Evolutionary conservation across 2,888 invertebrate genomes (phyloP), one percentile per base, ranked within the genome.

Genomic region (Choreutis nemorana): DNA sequence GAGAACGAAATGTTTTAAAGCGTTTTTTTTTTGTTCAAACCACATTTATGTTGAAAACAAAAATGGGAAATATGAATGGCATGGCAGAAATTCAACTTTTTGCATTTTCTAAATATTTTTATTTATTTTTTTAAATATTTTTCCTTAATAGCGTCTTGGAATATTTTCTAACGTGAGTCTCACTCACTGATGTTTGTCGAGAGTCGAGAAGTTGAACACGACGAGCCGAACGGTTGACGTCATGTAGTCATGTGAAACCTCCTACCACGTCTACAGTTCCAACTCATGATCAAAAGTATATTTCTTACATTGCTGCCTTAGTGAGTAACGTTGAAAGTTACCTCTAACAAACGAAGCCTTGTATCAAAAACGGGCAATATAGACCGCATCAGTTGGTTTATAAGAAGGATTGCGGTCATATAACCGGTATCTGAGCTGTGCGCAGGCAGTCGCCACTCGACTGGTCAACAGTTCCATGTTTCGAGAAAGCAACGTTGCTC

Each of bases 221-320:
- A 64, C 75, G 66, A 68, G 70, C 72, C 75, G 64, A 77, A 65
- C 61, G 47, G 75, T 73, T 78, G 77, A 77, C 77, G 77, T 78
- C 77, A 78, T 77, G 50, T 56, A 55, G 54, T 56, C 62, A 63
- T 65, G 71, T 67, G 57, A 54, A 63, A 57, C 64, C n/a, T 60
- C 55, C 49, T 56, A 71, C 67, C 55, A 62, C 35, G 40, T 41
- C 41, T 41, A 44, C 41, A 13, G 5, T 26, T 45, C 45, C 15
- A 33, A 47, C 26, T n/a, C 15, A 26, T 5, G n/a, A 9, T 8
- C 23, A 23, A 11, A n/a, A n/a, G n/a, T n/a, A n/a, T n/a, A 14
- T 14, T 24, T 30, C 33, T 40, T 65, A 57, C 67, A 70, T 54
- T 37, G 67, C 57, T 44, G 57, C 50, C 41, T 45, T 35, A 31